Conservation (phyloP, 2,797 vertebrate genomes). For the Zenarchopterus dispar region DNA sequence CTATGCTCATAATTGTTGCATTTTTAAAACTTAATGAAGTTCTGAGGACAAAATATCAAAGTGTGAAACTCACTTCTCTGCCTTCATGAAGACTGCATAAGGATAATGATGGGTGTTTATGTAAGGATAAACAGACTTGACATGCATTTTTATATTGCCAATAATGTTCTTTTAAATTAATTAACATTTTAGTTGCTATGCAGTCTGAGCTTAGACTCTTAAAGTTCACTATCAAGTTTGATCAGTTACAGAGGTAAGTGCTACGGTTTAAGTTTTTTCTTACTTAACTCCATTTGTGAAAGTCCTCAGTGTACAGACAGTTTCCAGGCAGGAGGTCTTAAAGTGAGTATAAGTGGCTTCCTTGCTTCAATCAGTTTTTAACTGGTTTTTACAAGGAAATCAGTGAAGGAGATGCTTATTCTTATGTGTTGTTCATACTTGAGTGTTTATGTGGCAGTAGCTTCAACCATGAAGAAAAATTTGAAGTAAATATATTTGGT, state of each 20-base stretch:
- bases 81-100: conserved; percentile 5
- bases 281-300: conserved; percentile 2
- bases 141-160: conserved; percentile 26
- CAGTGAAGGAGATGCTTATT: conserved; percentile 3
- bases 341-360: conserved; percentile 14
- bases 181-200: conserved; percentile 1
- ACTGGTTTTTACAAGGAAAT: conserved; percentile 13
- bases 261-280: neutral
- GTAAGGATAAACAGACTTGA: conserved; percentile 4
- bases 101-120: conserved; percentile 18
- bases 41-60: conserved; percentile 21
- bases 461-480: neutral
- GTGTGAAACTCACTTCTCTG: conserved; percentile 36
- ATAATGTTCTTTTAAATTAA: conserved; percentile 3
- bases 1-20: conserved; percentile 9
- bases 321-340: conserved; percentile 13
- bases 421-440: neutral
- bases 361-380: neutral
- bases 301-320: neutral
- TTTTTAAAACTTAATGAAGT: conserved; percentile 29
- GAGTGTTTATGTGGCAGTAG: conserved; percentile 1
- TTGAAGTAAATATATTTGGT: no score
- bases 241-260: neutral
- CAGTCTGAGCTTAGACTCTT: conserved; percentile 8
- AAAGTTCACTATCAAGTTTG: conserved; percentile 2